Base-by-base conservation (phyloP, 2,797 vertebrate species). In the Acrocephalus scirpaceus region DNA sequence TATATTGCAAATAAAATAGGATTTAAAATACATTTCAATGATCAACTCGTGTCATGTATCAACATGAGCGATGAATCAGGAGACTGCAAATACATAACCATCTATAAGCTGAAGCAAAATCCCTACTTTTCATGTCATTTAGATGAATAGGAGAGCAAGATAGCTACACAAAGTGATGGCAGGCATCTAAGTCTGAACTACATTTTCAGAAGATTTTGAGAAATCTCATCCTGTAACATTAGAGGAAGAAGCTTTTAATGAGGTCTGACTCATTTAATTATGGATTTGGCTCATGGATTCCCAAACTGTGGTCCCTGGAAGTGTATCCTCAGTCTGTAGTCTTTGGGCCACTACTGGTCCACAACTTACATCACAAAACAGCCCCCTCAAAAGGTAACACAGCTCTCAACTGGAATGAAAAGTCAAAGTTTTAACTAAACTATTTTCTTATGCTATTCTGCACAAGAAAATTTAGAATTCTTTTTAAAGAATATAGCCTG, bases 1-100 rank as follows among this genome's bases (percentile, higher is more conserved):
- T 51, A 70, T 38, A 34, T 45, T 75, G 54, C 48, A 81, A 90
- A 94, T 72, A 89, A 51, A 88, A 92, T 34, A 21, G 44, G n/a
- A 92, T 74, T 85, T 88, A 45, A 81, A 95, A 83, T 54, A 64
- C 32, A 60, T 74, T 92, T 87, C 34, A 80, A 66, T 0, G 4
- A 61, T 44, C 25, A 77, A 23, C 16, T 77, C 3, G 0, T 83
- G 61, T 30, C 65, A 53, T 44, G 9, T 76, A 88, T 77, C 94
- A 77, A 70, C 53, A 87, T 2, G 25, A 92, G 45, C 38, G 51
- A 66, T 60, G 66, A 83, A 88, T 90, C 66, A 90, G 76, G 32
- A 78, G 34, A 56, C 60, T 85, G 48, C 23, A 84, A 86, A 79
- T 60, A 71, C 7, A 45, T 1, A 66, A 27, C 73, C 36, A n/a